These are phyloP conservation scores for Wiebesia pumilae DNA, from an alignment of 1,140 invertebrate genomes.

Conservation along the genomic window DNA sequence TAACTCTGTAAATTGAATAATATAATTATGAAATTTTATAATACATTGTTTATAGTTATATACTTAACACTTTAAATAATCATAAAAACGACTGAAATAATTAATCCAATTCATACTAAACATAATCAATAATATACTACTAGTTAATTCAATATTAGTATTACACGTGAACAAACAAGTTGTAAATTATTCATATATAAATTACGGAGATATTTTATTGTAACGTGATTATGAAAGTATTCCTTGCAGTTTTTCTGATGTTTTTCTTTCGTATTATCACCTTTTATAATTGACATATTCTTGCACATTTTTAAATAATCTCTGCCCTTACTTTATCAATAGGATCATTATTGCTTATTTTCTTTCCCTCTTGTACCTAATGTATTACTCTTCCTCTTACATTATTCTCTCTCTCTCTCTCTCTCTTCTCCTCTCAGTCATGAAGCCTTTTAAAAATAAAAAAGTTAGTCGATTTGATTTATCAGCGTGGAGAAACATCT, in stretches of 20 bases:
- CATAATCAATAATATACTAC: neutral
- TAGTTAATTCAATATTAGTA: neutral
- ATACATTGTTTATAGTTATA: too few relatives aligned
- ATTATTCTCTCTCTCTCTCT: too few relatives aligned
- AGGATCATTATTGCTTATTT: neutral
- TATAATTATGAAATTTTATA: too few relatives aligned
- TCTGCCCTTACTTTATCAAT: neutral
- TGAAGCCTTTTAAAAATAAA: too few relatives aligned
- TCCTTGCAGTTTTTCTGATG: neutral
- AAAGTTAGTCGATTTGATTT: too few relatives aligned
- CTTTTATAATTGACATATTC: neutral
- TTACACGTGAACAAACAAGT: neutral
- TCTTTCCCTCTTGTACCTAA: neutral
- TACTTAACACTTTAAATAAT: too few relatives aligned
- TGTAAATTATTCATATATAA: neutral
- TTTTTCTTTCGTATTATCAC: neutral
- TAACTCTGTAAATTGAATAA: too few relatives aligned
- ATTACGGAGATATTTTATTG: constrained; percentile 1
- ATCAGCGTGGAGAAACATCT: too few relatives aligned
- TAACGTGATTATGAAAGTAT: constrained; percentile 10
- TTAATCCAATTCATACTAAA: too few relatives aligned
- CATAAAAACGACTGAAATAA: too few relatives aligned
- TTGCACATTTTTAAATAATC: neutral
- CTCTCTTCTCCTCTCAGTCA: too few relatives aligned
- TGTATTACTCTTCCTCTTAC: too few relatives aligned